Evolutionary conservation across 2,113 vertebrate species (phyloP).

Genomic region (Semnornis frantzii): DNA sequence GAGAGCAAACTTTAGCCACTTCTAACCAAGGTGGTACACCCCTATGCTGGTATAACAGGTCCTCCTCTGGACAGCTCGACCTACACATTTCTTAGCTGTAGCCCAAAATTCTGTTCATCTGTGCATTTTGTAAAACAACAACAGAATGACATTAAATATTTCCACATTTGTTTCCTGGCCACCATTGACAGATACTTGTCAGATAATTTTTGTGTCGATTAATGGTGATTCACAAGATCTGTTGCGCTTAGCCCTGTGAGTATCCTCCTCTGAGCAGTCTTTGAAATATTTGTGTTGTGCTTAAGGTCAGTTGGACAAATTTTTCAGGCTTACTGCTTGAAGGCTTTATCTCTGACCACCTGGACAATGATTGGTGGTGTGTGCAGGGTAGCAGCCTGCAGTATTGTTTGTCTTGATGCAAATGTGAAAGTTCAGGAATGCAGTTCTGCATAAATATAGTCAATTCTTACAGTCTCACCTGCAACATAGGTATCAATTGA

Average conservation of each 20-base stretch:
- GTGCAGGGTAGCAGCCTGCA: neutral
- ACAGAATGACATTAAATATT: neutral
- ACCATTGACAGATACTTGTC: neutral
- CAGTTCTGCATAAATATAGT: neutral
- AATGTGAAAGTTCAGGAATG: neutral
- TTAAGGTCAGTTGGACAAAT: neutral
- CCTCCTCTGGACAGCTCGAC: neutral
- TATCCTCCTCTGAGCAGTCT: neutral
- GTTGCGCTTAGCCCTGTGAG: neutral
- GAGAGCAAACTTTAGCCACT: neutral
- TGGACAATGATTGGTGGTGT: neutral
- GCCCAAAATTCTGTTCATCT: neutral
- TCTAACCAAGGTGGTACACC: neutral
- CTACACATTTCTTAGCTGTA: neutral
- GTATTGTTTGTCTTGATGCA: neutral
- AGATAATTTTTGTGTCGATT: neutral
- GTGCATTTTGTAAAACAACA: neutral
- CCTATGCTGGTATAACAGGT: neutral
- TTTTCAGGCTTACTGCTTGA: neutral
- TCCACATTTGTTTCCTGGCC: neutral
- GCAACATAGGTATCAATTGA: neutral
- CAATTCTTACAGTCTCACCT: neutral
- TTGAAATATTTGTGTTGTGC: neutral
- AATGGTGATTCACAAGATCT: neutral
- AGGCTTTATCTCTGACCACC: neutral